Evolutionary conservation across 2,888 invertebrate genomes (phyloP).

Genomic region (Ligdia adustata): DNA sequence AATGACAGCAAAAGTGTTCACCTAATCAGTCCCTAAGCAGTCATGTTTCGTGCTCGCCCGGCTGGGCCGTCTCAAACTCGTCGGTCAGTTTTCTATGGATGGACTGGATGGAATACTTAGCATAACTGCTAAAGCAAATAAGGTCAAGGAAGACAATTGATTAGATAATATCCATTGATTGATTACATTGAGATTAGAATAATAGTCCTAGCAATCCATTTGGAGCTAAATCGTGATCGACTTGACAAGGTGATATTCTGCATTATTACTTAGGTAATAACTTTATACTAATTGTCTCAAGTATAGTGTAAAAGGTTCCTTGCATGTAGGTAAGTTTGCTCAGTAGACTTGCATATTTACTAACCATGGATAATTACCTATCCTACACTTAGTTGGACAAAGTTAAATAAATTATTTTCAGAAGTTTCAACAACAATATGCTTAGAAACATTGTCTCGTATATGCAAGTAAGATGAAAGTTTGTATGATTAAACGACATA

Average conservation of each 20-base stretch:
- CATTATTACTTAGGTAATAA: not conserved
- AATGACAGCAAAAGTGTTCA: too few relatives aligned
- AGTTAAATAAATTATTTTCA: conserved; percentile 37
- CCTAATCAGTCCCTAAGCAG: too few relatives aligned
- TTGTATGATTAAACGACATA: too few relatives aligned
- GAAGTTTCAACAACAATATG: conserved; percentile 17
- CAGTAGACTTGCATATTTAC: conserved; percentile 35
- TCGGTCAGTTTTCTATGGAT: too few relatives aligned
- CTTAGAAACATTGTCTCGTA: too few relatives aligned
- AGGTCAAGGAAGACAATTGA: conserved; percentile 20
- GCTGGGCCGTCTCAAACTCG: too few relatives aligned
- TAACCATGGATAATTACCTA: conserved; percentile 32
- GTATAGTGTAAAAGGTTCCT: conserved; percentile 32
- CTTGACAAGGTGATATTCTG: conserved; percentile 1
- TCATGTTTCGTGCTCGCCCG: too few relatives aligned
- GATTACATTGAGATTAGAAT: conserved; percentile 13
- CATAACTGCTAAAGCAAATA: conserved; percentile 19
- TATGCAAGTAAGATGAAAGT: conserved; percentile 10
- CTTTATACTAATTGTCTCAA: conserved; percentile 1
- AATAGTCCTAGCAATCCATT: conserved; percentile 12
- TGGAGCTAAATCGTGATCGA: conserved; percentile 12
- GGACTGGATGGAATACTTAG: too few relatives aligned
- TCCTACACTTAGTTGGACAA: conserved; percentile 34
- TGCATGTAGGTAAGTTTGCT: conserved; percentile 35
- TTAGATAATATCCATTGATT: conserved; percentile 21